Conservation (phyloP, 1,140 invertebrate genomes). For the Antheraea mylitta region DNA sequence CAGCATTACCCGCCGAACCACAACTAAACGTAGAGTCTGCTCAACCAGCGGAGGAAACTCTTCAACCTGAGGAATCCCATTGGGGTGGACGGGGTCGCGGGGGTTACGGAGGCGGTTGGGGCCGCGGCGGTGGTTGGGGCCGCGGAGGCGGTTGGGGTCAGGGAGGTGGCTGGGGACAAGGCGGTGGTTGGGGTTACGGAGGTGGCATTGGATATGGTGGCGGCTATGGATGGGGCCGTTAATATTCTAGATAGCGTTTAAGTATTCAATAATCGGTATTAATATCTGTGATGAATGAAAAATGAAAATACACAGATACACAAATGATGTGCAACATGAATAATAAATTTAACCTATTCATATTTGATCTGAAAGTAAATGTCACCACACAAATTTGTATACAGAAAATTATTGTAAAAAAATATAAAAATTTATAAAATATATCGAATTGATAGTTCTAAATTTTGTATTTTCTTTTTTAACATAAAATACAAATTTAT, state of each 20-base stretch:
- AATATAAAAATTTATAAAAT: too few species aligned
- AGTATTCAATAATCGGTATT: constrained; percentile 15
- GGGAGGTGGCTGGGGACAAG: constrained; percentile 10
- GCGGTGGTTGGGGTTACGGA: not conserved
- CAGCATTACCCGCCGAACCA: constrained; percentile 21
- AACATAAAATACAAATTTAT: too few species aligned
- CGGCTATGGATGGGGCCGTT: constrained; percentile 24
- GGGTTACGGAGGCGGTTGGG: not conserved
- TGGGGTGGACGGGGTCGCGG: constrained; percentile 14
- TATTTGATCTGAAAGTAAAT: too few species aligned
- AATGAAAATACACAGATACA: too few species aligned
- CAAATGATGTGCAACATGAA: too few species aligned
- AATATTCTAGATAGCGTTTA: not conserved
- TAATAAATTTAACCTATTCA: too few species aligned
- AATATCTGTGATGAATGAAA: constrained; percentile 22
- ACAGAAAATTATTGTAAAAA: too few species aligned
- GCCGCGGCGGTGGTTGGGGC: constrained; percentile 2
- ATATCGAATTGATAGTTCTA: too few species aligned
- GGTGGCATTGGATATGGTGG: constrained; percentile 14
- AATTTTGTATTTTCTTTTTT: too few species aligned
- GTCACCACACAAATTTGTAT: too few species aligned
- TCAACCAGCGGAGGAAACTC: not conserved
- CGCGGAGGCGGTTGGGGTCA: constrained; percentile 1
- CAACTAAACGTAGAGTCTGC: not conserved
- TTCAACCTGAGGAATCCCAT: constrained; percentile 20